Evolutionary conservation across 2,888 invertebrate species (phyloP).

Genomic region (Chrysodeixis includens): DNA sequence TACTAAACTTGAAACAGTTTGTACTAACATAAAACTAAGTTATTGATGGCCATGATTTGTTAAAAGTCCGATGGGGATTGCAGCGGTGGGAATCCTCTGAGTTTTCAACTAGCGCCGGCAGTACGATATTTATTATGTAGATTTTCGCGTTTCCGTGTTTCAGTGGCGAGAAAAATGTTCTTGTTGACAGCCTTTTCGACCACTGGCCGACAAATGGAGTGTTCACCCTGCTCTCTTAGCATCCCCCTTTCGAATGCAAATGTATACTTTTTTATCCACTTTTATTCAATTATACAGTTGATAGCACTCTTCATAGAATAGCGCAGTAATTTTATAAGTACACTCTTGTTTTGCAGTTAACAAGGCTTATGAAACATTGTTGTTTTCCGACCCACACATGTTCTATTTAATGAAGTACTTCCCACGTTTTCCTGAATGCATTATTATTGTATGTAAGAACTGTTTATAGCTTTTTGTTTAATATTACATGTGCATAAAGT

Average conservation of each 20-base stretch:
- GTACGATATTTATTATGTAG: conserved; percentile 53
- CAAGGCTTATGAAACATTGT: neutral
- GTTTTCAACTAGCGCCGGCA: conserved; percentile 52
- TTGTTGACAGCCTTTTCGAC: conserved; percentile 46
- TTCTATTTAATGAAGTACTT: conserved; percentile 3
- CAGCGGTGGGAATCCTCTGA: conserved; percentile 35
- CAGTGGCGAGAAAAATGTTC: conserved; percentile 47
- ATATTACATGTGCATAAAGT: conserved; percentile 11
- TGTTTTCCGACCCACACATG: conserved; percentile 5
- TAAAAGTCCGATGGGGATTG: conserved; percentile 39
- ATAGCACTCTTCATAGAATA: neutral
- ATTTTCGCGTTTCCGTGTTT: conserved; percentile 52
- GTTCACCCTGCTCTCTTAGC: conserved; percentile 39
- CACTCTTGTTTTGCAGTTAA: neutral
- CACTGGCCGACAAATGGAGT: conserved; percentile 51
- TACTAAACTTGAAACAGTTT: conserved; percentile 27
- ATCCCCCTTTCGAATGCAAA: neutral
- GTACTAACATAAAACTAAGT: conserved; percentile 27
- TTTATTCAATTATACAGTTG: conserved; percentile 4
- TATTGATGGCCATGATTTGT: conserved; percentile 46
- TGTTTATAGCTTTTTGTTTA: conserved; percentile 5
- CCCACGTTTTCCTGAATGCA: neutral
- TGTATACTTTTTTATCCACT: neutral
- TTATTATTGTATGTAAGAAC: conserved; percentile 2
- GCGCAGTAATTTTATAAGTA: neutral